Base-by-base conservation (phyloP, 2,797 vertebrate species). In the Ibycter americanus region DNA sequence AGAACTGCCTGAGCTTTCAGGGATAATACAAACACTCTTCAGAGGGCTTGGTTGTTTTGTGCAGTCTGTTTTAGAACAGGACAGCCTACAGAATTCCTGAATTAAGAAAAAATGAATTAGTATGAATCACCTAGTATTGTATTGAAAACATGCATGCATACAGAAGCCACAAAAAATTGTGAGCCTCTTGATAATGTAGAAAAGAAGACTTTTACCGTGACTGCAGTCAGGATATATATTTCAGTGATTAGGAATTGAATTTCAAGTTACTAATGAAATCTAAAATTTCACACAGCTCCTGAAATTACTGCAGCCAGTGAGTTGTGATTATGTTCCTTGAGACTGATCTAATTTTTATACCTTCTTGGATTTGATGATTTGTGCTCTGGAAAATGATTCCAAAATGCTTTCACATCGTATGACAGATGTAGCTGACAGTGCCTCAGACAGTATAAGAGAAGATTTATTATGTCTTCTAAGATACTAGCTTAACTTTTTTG, bases 321-420 rank as follows among this genome's bases (percentile, higher is more conserved):
- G 15, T 89, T 89, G 46, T 93, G 89, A 77, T 88, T 88, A 22
- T 78, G 44, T 88, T 90, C 56, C 47, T 34, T 91, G 65, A 67
- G 47, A 72, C 5, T 65, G 29, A 85, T 95, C 40, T 67, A 58
- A 65, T 67, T 94, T 96, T 96, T 90, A 49, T 49, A 89, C 58
- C 55, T 80, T 84, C 88, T 77, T 93, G 76, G 66, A 70, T 88
- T 36, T 91, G 82, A 67, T 92, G 61, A 83, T 70, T 93, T 93
- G 22, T 70, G 31, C 42, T 71, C 22, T 27, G 42, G 54, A 93
- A 92, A 90, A 89, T 91, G 1, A 74, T 92, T 93, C 46, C 36
- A 93, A 44, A 83, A 73, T 65, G 52, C 78, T 67, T 89, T 93
- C 76, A 87, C 0, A 1, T 92, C 26, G 3, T 65, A 55, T 82